These are phyloP conservation scores for Periophthalmodon schlosseri DNA, from an alignment of 2,113 vertebrate genomes.

Conservation along the genomic window DNA sequence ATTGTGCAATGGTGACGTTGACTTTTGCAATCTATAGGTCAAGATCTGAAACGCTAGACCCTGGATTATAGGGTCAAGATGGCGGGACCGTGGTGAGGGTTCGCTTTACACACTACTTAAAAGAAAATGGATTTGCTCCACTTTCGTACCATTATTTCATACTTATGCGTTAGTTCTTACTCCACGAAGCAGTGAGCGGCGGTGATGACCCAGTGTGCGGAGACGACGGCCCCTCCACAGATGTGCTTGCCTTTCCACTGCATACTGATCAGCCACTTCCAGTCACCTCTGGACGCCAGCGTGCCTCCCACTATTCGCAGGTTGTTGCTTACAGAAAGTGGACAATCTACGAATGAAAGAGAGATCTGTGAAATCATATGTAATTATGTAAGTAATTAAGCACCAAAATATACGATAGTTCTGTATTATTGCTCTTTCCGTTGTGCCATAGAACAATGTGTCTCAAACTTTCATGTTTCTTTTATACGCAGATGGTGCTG, in stretches of 20 bases:
- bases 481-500: too few relatives aligned
- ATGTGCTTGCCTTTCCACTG: conserved; percentile 71
- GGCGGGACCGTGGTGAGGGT: too few relatives aligned
- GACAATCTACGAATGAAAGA: conserved; percentile 55
- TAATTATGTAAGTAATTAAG: too few relatives aligned
- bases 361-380: not conserved
- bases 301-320: conserved; percentile 74
- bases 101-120: not conserved
- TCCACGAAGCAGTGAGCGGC: conserved; percentile 78
- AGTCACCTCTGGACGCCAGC: conserved; percentile 53
- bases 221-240: conserved; percentile 76
- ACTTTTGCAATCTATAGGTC: not conserved
- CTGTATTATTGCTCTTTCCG: too few relatives aligned
- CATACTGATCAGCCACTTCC: conserved; percentile 81
- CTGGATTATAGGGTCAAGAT: not conserved
- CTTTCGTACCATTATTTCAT: not conserved
- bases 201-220: conserved; percentile 76
- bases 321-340: not conserved
- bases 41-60: not conserved
- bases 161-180: conserved; percentile 51
- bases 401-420: too few relatives aligned
- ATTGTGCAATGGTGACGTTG: too few relatives aligned
- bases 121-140: not conserved
- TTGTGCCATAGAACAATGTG: too few relatives aligned
- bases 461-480: too few relatives aligned